Evolutionary conservation across 2,797 vertebrate species (phyloP).

Genomic region (Brachymystax lenok): DNA sequence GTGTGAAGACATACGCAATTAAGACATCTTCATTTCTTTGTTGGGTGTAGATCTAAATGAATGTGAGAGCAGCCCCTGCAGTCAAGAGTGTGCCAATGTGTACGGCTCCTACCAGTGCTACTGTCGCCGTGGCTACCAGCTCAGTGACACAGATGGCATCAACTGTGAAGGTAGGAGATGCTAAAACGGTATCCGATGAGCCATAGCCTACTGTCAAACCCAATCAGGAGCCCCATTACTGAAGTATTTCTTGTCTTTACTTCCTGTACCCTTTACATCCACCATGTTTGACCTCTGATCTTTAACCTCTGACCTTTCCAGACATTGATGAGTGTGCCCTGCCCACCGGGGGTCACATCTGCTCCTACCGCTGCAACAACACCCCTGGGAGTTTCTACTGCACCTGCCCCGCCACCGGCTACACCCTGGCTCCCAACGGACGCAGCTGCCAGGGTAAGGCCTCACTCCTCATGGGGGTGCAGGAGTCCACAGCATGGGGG

Average conservation of each 20-base stretch:
- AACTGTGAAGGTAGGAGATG: constrained; percentile 89
- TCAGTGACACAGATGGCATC: constrained; percentile 91
- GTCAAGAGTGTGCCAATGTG: constrained; percentile 95
- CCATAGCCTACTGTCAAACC: not conserved
- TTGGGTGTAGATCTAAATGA: constrained; percentile 86
- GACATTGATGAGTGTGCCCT: constrained; percentile 97
- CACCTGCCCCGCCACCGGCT: constrained; percentile 85
- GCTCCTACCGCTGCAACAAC: constrained; percentile 94
- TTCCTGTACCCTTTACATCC: not conserved
- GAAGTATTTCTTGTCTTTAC: not conserved
- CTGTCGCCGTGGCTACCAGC: constrained; percentile 94
- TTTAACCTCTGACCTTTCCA: constrained; percentile 49
- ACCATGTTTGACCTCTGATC: not conserved
- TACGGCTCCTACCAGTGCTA: constrained; percentile 98
- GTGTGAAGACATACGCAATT: no score
- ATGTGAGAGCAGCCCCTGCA: constrained; percentile 88
- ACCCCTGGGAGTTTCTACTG: constrained; percentile 93
- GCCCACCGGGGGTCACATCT: constrained; percentile 95
- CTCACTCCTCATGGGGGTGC: not conserved
- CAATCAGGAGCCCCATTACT: not conserved
- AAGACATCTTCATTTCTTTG: no score
- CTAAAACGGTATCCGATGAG: not conserved
- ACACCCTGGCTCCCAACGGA: constrained; percentile 87
- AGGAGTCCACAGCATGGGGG: not conserved
- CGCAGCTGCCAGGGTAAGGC: constrained; percentile 91